Base-by-base conservation (phyloP, 1,140 invertebrate genomes). In the Aleiodes sp. region DNA sequence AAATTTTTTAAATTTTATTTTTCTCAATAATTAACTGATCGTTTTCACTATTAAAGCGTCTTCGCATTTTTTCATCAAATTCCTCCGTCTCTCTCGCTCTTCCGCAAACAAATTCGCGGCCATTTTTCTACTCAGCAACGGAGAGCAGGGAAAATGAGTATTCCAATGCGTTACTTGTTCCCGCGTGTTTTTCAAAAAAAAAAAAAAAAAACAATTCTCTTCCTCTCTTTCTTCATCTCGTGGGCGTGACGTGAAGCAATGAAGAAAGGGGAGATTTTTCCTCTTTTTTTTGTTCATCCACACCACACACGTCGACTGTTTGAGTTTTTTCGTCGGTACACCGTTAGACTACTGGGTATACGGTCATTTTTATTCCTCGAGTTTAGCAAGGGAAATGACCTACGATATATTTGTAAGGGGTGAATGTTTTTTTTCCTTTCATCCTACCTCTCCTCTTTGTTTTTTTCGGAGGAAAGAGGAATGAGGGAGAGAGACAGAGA, bases 361-460 rank as follows among this genome's bases (percentile, higher is more conserved):
- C 46, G 46, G 76, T 74, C 70, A 77, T 77, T 81, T 80, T 81
- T 81, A 80, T 77, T 77, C 71, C 74, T 75, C 76, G 75, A 80
- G 76, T 80, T 80, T 80, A 81, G 78, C 79, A 80, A 81, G 80
- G 80, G 80, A 80, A 81, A 81, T 81, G 79, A 79, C 78, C 79
- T 81, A 81, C 78, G 79, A 81, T 81, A 81, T 81, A 81, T 79
- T 81, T 81, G 77, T 79, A 80, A 80, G 78, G 79, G 76, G 41
- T n/a, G n/a, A n/a, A 80, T 81, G 43, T 24, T 24, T 52, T 52
- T 52, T 52, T 24, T 12, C 12, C 16, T n/a, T n/a, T n/a, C n/a
- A n/a, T n/a, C n/a, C n/a, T n/a, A n/a, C n/a, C n/a, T n/a, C n/a
- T n/a, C n/a, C n/a, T n/a, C n/a, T n/a, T n/a, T n/a, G n/a, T n/a